Percentiles rank a stretch among this genome's conserved stretches.
Evolutionary conservation across 2,888 invertebrate genomes (phyloP).

Genomic region (Drosophila setosimentum): DNA sequence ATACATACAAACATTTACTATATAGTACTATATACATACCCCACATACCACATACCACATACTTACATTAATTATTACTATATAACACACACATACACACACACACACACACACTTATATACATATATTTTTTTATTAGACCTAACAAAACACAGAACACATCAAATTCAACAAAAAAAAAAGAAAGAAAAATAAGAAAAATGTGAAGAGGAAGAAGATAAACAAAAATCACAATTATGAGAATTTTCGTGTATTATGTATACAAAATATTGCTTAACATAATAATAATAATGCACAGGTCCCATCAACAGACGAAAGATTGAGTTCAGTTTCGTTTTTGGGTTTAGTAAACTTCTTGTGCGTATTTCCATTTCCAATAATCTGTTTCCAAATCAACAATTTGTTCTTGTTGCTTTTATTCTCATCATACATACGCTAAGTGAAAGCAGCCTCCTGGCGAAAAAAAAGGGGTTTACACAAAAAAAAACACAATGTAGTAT

Average conservation of each 20-base stretch:
- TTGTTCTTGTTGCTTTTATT: neutral
- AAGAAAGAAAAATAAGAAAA: neutral
- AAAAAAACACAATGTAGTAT: neutral
- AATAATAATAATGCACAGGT: neutral
- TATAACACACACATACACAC: conserved; percentile 1
- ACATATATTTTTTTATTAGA: conserved; percentile 54
- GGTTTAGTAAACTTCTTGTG: neutral
- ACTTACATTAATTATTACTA: conserved; percentile 8
- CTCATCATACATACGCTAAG: neutral
- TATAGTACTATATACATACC: conserved; percentile 33
- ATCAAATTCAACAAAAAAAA: conserved; percentile 16
- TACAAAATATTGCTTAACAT: conserved; percentile 72
- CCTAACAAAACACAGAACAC: conserved; percentile 28
- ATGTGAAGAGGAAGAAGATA: neutral
- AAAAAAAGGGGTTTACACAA: neutral
- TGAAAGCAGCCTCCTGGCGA: neutral
- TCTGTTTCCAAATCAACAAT: neutral
- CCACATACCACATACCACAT: conserved; percentile 11
- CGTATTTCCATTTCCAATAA: conserved; percentile 19
- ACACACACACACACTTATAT: neutral
- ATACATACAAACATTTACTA: conserved; percentile 27
- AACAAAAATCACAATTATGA: conserved; percentile 9
- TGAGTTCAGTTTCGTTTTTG: neutral
- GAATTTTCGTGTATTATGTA: conserved; percentile 73
- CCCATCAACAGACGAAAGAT: too few species aligned